These are phyloP conservation scores for Onychomys leucogaster DNA, from an alignment of 2,797 vertebrate species.

Conservation along the genomic window DNA sequence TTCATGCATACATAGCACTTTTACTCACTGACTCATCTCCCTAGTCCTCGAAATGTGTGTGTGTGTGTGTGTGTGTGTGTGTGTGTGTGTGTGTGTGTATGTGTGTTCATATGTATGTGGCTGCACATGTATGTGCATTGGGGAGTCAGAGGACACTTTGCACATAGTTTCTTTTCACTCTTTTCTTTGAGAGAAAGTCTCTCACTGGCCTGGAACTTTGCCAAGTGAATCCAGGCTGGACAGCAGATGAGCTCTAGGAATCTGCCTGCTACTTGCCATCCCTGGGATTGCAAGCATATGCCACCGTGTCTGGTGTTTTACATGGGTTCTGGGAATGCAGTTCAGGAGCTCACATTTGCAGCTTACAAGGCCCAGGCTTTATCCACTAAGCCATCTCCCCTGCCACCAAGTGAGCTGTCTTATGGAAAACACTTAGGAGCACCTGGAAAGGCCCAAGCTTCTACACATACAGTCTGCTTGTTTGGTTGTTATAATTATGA, in stretches of 20 bases:
- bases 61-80: background rate
- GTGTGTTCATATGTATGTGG: background rate
- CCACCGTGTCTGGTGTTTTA: background rate
- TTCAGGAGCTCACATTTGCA: background rate
- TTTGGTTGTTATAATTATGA: too few relatives aligned
- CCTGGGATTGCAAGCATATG: background rate
- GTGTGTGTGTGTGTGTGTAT: background rate
- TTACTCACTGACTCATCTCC: background rate
- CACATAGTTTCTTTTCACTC: rapidly evolving
- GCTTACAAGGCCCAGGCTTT: background rate
- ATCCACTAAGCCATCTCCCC: background rate
- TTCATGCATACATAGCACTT: background rate
- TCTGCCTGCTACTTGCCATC: background rate
- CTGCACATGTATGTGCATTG: background rate
- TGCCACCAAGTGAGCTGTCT: background rate
- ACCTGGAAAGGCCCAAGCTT: rapidly evolving
- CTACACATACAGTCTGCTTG: rapidly evolving
- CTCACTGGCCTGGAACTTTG: background rate
- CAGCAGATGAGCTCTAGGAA: background rate
- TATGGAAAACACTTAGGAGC: background rate
- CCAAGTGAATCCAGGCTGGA: background rate
- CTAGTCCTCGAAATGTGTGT: background rate
- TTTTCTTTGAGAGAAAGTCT: background rate
- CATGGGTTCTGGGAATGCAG: background rate
- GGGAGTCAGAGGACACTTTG: background rate